phyloP scores from a whole-genome alignment of 2,888 invertebrate species.

The Gerris lacustris region DNA sequence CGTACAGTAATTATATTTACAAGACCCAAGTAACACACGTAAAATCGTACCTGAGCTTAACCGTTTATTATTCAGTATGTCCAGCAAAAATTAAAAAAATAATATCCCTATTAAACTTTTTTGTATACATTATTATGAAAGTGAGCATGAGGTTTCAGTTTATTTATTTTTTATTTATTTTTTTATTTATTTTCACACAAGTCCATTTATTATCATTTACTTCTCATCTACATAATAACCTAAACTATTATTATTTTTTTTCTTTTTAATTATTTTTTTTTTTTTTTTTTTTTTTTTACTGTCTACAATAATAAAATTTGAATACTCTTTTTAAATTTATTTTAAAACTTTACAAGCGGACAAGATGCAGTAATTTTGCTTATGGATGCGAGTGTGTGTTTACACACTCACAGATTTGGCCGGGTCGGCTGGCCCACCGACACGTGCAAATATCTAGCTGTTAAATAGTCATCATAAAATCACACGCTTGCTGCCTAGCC shows the following conservation, averaged over 20 bases:
- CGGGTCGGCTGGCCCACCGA: too few species aligned
- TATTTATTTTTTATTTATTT: not conserved
- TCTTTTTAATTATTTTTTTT: too few species aligned
- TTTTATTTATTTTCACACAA: too few species aligned
- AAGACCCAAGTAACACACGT: not conserved
- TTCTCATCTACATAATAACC: too few species aligned
- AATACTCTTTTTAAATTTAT: too few species aligned
- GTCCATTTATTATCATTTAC: too few species aligned
- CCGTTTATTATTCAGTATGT: not conserved
- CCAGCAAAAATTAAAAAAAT: constrained; percentile 4
- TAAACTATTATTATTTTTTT: too few species aligned
- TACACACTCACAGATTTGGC: too few species aligned
- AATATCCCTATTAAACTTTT: not conserved
- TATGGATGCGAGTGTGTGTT: constrained; percentile 7
- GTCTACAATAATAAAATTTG: too few species aligned
- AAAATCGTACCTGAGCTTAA: not conserved
- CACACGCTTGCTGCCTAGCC: not conserved
- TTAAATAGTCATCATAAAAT: not conserved
- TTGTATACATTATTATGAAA: constrained; percentile 8
- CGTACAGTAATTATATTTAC: not conserved
- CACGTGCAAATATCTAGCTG: too few species aligned
- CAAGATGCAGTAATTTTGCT: constrained; percentile 19
- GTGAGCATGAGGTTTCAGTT: constrained; percentile 6
- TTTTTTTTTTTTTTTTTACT: too few species aligned
- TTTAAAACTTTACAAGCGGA: not conserved